phyloP scores from a whole-genome alignment of 2,797 vertebrate genomes.

The Siniperca obscura region DNA sequence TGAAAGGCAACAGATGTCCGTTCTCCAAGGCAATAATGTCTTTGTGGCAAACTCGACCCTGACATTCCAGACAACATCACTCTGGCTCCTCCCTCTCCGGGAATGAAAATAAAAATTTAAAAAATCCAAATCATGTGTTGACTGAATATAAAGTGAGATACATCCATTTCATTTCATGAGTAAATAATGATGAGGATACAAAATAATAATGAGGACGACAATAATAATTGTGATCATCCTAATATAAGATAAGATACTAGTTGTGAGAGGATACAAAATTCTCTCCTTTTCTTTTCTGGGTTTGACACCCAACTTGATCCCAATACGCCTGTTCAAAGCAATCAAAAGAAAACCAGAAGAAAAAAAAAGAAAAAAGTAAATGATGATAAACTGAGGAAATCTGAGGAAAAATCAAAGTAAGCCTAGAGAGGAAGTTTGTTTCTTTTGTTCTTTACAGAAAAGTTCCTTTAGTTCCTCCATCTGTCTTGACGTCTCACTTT shows the following conservation, averaged over 20 bases:
- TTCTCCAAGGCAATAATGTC: constrained; percentile 88
- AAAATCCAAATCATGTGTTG: constrained; percentile 58
- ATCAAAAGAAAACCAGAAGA: constrained; percentile 54
- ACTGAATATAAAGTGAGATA: constrained; percentile 77
- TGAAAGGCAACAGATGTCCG: constrained; percentile 86
- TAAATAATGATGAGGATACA: constrained; percentile 84
- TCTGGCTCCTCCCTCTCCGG: constrained; percentile 78
- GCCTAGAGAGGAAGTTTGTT: constrained; percentile 77
- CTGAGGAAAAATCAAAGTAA: constrained; percentile 73
- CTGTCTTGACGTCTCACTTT: constrained; percentile 56
- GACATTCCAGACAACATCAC: constrained; percentile 79
- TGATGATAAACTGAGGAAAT: constrained; percentile 71
- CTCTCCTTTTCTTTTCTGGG: constrained; percentile 51
- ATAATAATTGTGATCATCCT: constrained; percentile 76
- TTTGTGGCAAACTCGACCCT: constrained; percentile 86
- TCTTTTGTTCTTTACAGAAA: constrained; percentile 70
- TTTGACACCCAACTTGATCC: constrained; percentile 64
- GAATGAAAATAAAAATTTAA: constrained; percentile 65
- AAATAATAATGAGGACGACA: constrained; percentile 81
- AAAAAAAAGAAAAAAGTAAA: constrained; percentile 60
- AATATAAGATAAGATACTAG: constrained; percentile 81
- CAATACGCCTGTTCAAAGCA: constrained; percentile 54
- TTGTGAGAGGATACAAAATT: constrained; percentile 66
- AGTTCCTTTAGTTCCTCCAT: constrained; percentile 66
- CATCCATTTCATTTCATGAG: constrained; percentile 79